Evolutionary conservation across 2,113 vertebrate species (phyloP).

Genomic region (Andinoacara biseriatus): DNA sequence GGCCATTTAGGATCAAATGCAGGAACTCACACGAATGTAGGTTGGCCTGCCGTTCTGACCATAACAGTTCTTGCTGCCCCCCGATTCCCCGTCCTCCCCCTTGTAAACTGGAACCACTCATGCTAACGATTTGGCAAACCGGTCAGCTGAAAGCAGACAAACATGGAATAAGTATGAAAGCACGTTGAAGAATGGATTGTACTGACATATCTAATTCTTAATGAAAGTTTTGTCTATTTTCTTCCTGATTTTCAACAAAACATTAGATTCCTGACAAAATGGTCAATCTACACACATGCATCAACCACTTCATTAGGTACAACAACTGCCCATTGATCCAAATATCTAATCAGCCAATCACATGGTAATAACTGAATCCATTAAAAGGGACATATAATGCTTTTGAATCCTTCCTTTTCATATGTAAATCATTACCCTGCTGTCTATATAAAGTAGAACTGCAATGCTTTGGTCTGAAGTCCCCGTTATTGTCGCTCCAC

Average conservation of each 20-base stretch:
- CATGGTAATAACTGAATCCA: not conserved
- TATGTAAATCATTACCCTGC: too few species aligned
- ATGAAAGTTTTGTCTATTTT: too few species aligned
- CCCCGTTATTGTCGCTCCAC: too few species aligned
- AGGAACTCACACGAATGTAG: conserved; percentile 83
- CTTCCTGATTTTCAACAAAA: too few species aligned
- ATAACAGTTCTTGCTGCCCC: conserved; percentile 89
- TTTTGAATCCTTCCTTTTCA: too few species aligned
- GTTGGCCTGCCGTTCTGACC: conserved; percentile 81
- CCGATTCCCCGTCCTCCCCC: conserved; percentile 80
- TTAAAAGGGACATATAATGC: not conserved
- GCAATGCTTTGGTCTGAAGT: too few species aligned
- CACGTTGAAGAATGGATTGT: not conserved
- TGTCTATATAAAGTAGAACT: too few species aligned
- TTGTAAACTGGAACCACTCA: conserved; percentile 82
- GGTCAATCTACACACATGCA: not conserved
- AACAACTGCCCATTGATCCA: not conserved
- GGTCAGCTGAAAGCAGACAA: conserved; percentile 80
- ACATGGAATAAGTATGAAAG: not conserved
- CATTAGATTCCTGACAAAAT: not conserved
- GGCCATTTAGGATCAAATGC: not conserved
- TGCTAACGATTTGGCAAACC: conserved; percentile 86
- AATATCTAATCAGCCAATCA: not conserved
- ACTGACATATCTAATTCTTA: too few species aligned
- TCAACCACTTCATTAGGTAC: not conserved